A percentile compares a stretch with the other conserved stretches of the same genome.
Conservation (phyloP, 1,140 invertebrate species). For the Rhysida immarginata region DNA sequence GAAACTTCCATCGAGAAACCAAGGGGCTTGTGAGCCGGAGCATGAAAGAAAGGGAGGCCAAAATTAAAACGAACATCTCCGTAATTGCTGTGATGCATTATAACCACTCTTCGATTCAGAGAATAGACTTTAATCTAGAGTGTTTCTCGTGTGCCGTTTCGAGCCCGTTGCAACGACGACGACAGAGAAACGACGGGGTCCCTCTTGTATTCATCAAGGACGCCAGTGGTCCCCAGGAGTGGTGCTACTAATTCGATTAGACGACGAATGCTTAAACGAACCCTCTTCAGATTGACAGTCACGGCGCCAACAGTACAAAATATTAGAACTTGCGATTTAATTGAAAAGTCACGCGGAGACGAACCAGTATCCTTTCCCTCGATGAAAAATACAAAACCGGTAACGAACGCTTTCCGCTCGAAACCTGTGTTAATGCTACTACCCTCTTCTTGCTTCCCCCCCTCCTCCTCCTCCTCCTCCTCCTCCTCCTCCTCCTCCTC, state of each 20-base stretch:
- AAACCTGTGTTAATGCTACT: not conserved
- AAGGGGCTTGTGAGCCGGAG: not conserved
- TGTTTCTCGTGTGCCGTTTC: not conserved
- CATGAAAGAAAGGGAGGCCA: not conserved
- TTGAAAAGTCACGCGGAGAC: not conserved
- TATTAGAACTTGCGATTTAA: not conserved
- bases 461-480: not conserved
- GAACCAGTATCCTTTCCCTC: not conserved
- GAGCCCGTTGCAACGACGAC: not conserved
- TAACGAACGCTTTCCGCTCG: too few species aligned
- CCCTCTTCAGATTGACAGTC: not conserved
- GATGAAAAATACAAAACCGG: too few species aligned
- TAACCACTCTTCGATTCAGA: slow-evolving; percentile 2
- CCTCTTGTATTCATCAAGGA: not conserved
- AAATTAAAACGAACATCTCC: slow-evolving; percentile 2
- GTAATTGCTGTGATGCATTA: not conserved
- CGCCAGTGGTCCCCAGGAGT: not conserved
- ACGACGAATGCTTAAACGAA: not conserved
- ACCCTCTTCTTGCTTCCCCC: not conserved
- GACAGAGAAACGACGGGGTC: not conserved
- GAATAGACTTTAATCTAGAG: not conserved
- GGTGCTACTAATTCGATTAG: not conserved
- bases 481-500: not conserved
- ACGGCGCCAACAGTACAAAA: not conserved
- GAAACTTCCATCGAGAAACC: not conserved